Evolutionary conservation across 2,888 invertebrate species (phyloP).

Genomic region (Stenodema calcarata): DNA sequence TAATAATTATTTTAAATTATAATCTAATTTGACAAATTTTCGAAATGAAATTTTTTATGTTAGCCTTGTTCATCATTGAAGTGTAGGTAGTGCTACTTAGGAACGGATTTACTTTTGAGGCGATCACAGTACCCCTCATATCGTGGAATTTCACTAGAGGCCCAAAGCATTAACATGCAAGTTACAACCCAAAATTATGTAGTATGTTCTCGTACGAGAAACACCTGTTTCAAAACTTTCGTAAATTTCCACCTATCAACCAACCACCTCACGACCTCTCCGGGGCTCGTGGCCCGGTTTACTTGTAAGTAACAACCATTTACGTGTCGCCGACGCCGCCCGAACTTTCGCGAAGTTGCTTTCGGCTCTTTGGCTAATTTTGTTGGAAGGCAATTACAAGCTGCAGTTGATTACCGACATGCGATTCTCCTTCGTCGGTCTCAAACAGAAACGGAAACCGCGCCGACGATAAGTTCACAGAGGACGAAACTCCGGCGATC

Average conservation of each 20-base stretch:
- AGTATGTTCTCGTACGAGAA: neutral
- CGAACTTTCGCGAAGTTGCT: constrained; percentile 8
- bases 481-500: neutral
- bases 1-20: too few species aligned
- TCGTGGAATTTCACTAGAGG: too few species aligned
- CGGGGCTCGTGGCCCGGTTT: neutral
- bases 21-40: too few species aligned
- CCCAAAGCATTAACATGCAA: too few species aligned
- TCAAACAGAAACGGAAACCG: neutral
- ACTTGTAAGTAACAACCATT: neutral
- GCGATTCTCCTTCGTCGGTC: neutral
- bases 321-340: neutral
- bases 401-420: constrained; percentile 23
- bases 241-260: neutral
- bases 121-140: too few species aligned
- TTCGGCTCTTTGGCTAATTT: neutral
- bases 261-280: neutral
- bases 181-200: too few species aligned
- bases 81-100: too few species aligned
- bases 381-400: constrained; percentile 20
- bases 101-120: too few species aligned
- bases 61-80: too few species aligned
- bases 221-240: neutral
- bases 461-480: neutral
- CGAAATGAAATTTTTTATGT: too few species aligned